A percentile compares a stretch with the other conserved stretches of the same genome.
Conservation (phyloP, 2,888 invertebrate species). For the Idaea biselata region DNA sequence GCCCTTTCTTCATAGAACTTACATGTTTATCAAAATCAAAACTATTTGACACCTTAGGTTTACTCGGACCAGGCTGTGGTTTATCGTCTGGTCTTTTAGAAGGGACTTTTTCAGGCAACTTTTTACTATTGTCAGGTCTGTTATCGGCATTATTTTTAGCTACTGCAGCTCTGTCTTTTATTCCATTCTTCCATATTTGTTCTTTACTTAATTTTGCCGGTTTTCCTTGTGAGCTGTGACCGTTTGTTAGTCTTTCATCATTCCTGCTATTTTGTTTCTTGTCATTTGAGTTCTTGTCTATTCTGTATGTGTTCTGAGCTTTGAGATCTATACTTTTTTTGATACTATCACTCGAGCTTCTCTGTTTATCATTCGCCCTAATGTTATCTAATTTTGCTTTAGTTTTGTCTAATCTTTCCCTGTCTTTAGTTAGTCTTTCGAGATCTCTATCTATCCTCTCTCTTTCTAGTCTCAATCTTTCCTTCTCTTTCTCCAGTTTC, state of each 20-base stretch:
- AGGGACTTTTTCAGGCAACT: slow-evolving; percentile 40
- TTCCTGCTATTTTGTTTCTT: slow-evolving; percentile 49
- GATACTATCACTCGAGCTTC: slow-evolving; percentile 48
- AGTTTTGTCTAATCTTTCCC: slow-evolving; percentile 64
- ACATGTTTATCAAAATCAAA: slow-evolving; percentile 76
- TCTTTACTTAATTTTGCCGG: slow-evolving; percentile 54
- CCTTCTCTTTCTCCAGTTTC: slow-evolving; percentile 37
- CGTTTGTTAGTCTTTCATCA: slow-evolving; percentile 52
- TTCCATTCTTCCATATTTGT: slow-evolving; percentile 37
- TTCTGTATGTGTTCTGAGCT: slow-evolving; percentile 72
- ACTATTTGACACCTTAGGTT: slow-evolving; percentile 48
- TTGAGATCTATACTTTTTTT: slow-evolving; percentile 72
- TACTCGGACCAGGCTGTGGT: slow-evolving; percentile 50
- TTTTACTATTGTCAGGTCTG: slow-evolving; percentile 38
- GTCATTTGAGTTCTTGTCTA: slow-evolving; percentile 71
- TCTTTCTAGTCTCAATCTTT: slow-evolving; percentile 24
- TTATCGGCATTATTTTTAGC: slow-evolving; percentile 42
- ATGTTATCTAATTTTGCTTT: slow-evolving; percentile 57
- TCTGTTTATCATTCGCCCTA: slow-evolving; percentile 51
- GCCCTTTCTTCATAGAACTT: slow-evolving; percentile 50
- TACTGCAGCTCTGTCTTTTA: slow-evolving; percentile 45
- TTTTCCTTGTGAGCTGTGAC: slow-evolving; percentile 54
- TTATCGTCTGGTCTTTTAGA: slow-evolving; percentile 54
- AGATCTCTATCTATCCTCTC: slow-evolving; percentile 41
- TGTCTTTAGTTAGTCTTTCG: slow-evolving; percentile 60